phyloP scores from a whole-genome alignment of 1,140 invertebrate genomes.

The Bombus turneri region DNA sequence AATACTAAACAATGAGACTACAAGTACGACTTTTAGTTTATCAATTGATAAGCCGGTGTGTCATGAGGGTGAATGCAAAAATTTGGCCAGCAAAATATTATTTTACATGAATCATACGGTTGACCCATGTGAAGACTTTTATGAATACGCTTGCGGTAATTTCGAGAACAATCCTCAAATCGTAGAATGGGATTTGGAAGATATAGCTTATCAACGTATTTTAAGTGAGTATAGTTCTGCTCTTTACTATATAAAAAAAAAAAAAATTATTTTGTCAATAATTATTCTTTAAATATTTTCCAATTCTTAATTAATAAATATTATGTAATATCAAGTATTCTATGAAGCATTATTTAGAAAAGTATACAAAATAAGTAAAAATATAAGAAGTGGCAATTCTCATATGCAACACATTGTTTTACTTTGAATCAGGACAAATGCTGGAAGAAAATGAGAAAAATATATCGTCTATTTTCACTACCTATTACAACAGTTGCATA shows the following conservation, averaged over 20 bases:
- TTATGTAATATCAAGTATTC: too few relatives aligned
- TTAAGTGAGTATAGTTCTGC: slow-evolving; percentile 44
- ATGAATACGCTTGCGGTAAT: slow-evolving; percentile 84
- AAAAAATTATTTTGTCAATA: not conserved
- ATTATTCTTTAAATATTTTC: not conserved
- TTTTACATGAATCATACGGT: slow-evolving; percentile 82
- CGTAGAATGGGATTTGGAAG: slow-evolving; percentile 54
- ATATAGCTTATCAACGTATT: slow-evolving; percentile 57
- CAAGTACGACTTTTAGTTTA: not conserved
- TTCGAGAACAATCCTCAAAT: slow-evolving; percentile 70
- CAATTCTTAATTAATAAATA: too few relatives aligned
- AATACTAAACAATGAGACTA: not conserved
- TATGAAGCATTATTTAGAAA: not conserved
- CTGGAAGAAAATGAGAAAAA: slow-evolving; percentile 46
- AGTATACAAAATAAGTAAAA: not conserved
- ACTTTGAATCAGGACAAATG: slow-evolving; percentile 63
- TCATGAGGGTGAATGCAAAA: slow-evolving; percentile 66
- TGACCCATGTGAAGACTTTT: slow-evolving; percentile 87
- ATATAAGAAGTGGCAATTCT: not conserved
- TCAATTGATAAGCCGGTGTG: slow-evolving; percentile 44
- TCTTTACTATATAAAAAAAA: not conserved
- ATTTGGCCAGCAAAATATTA: slow-evolving; percentile 76
- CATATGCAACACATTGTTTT: not conserved
- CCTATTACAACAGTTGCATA: slow-evolving; percentile 67
- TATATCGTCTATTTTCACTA: slow-evolving; percentile 30